phyloP scores from a whole-genome alignment of 23 tunicate genomes.

The Ciona savignyi region DNA sequence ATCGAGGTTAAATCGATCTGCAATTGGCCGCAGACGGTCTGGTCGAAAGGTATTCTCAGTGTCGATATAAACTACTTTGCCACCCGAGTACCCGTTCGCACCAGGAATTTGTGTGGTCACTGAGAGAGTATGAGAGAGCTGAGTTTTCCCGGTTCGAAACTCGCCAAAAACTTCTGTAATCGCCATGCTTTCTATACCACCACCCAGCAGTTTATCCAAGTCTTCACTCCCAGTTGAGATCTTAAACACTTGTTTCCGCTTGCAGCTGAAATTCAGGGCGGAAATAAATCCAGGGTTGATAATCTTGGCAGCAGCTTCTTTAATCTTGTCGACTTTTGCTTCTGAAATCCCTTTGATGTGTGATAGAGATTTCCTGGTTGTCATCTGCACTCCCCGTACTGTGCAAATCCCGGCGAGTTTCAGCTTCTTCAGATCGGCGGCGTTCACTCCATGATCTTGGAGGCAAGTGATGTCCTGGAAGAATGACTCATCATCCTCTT shows the following conservation, averaged over 20 bases:
- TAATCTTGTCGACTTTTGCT: conserved; percentile 96
- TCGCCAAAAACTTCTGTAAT: conserved; percentile 98
- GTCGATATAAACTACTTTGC: conserved; percentile 90
- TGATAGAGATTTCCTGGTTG: conserved; percentile 69
- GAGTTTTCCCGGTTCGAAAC: conserved; percentile 97
- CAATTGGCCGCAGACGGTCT: conserved; percentile 90
- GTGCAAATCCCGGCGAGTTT: conserved; percentile 90
- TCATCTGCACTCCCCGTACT: conserved; percentile 93
- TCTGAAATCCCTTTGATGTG: conserved; percentile 97
- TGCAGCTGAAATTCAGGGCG: conserved; percentile 73
- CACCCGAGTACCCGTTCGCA: conserved; percentile 80
- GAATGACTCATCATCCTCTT: conserved; percentile 52
- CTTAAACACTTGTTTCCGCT: conserved; percentile 77
- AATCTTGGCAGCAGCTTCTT: conserved; percentile 88
- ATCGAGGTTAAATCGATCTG: conserved; percentile 87
- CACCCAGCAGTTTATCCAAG: conserved; percentile 94
- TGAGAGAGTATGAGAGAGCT: conserved; percentile 82
- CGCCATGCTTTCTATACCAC: conserved; percentile 96
- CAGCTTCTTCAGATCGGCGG: conserved; percentile 84
- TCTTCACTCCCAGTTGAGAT: conserved; percentile 84
- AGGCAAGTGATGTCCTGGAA: conserved; percentile 70
- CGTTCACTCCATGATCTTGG: conserved; percentile 89
- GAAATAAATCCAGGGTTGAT: conserved; percentile 73
- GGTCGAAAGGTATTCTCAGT: conserved; percentile 97
- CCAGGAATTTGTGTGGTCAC: conserved; percentile 99